A percentile compares a stretch with the other conserved stretches of the same genome.
phyloP scores from a whole-genome alignment of 2,888 invertebrate species.

The Eupithecia inturbata region DNA sequence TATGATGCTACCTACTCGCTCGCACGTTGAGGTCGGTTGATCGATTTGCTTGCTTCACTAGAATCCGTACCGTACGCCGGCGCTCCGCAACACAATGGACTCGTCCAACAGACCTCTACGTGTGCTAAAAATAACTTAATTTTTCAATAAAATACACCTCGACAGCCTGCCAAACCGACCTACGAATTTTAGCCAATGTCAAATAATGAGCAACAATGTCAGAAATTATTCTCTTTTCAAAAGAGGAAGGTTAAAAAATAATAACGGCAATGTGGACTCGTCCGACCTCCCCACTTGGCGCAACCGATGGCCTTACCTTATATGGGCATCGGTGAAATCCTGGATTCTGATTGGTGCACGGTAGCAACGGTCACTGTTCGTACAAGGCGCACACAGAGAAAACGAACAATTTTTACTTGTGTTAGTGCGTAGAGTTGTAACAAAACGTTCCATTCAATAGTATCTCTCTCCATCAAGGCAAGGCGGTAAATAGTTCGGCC shows the following conservation, averaged over 20 bases:
- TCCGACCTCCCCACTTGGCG: conserved; percentile 76
- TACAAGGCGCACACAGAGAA: conserved; percentile 62
- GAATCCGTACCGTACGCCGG: conserved; percentile 62
- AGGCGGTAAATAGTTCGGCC: conserved; percentile 49
- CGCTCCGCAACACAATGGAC: conserved; percentile 70
- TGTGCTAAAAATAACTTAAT: conserved; percentile 61
- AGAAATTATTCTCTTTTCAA: conserved; percentile 37
- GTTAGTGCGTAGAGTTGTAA: conserved; percentile 55
- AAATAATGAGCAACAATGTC: conserved; percentile 41
- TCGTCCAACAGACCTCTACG: conserved; percentile 70
- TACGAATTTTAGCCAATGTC: conserved; percentile 57
- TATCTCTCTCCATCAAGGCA: conserved; percentile 37
- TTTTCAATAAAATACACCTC: conserved; percentile 55
- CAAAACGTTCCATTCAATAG: conserved; percentile 68
- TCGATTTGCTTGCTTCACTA: conserved; percentile 77
- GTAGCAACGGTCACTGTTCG: conserved; percentile 78
- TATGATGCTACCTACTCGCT: no score
- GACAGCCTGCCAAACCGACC: conserved; percentile 55
- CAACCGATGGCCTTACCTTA: conserved; percentile 89
- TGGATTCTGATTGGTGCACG: conserved; percentile 86
- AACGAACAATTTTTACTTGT: conserved; percentile 52
- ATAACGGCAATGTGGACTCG: conserved; percentile 71
- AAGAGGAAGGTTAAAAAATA: conserved; percentile 42
- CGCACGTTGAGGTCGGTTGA: conserved; percentile 67
- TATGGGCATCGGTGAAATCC: conserved; percentile 91